These are phyloP conservation scores for Melieria picta DNA, from an alignment of 2,888 invertebrate genomes.

Conservation along the genomic window DNA sequence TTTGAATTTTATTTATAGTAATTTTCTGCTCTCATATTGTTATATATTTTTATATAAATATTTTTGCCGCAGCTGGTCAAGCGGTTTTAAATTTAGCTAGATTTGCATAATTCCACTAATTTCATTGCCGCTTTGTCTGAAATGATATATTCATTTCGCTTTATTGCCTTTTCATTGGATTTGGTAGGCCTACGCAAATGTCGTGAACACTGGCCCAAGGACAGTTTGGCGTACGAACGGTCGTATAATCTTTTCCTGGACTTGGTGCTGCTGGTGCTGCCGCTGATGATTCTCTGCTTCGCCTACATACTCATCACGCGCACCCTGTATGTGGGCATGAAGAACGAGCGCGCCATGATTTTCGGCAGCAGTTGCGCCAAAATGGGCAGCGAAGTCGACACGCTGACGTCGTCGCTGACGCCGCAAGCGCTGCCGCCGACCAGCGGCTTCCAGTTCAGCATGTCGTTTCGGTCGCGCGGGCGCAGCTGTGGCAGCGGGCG, in stretches of 20 bases:
- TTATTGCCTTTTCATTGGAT: not conserved
- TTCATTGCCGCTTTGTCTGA: not conserved
- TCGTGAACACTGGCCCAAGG: constrained; percentile 71
- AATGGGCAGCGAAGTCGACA: constrained; percentile 23
- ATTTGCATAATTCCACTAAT: not conserved
- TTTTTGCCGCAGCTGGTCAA: too few relatives aligned
- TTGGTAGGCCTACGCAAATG: constrained; percentile 71
- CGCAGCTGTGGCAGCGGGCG: constrained; percentile 27
- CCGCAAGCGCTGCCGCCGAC: constrained; percentile 40
- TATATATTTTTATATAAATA: too few relatives aligned
- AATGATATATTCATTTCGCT: not conserved
- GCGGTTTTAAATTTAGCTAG: too few relatives aligned
- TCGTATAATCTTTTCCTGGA: constrained; percentile 74
- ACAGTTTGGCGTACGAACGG: constrained; percentile 69
- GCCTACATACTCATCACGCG: constrained; percentile 72
- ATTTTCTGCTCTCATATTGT: too few relatives aligned
- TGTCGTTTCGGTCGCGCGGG: constrained; percentile 45
- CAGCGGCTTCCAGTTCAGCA: constrained; percentile 42
- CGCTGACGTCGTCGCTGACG: constrained; percentile 38
- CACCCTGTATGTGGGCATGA: constrained; percentile 62
- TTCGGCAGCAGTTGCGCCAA: constrained; percentile 37
- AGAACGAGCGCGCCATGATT: constrained; percentile 58
- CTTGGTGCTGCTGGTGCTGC: constrained; percentile 73
- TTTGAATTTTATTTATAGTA: too few relatives aligned
- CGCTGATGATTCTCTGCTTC: constrained; percentile 72